Percentiles rank a stretch among this genome's conserved stretches.
phyloP scores from a whole-genome alignment of 2,113 vertebrate species.

The Hippocampus zosterae region DNA sequence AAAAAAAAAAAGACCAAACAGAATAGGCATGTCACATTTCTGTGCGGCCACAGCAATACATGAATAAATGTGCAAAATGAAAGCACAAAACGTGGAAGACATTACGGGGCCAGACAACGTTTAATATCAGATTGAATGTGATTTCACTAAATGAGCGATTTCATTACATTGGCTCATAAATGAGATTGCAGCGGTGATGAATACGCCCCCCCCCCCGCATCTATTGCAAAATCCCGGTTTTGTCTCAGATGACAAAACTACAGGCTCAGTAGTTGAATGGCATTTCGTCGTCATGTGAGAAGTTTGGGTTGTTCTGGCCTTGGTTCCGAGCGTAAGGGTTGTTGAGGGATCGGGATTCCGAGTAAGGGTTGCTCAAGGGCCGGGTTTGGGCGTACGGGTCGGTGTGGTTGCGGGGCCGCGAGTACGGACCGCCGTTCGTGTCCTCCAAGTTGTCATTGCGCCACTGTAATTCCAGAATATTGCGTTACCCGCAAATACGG shows the following conservation, averaged over 20 bases:
- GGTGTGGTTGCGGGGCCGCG: slow-evolving; percentile 18
- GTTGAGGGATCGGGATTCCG: slow-evolving; percentile 18
- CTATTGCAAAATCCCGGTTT: not conserved
- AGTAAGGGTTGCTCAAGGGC: slow-evolving; percentile 26
- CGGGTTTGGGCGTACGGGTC: slow-evolving; percentile 7
- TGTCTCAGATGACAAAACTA: not conserved
- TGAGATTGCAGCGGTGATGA: not conserved
- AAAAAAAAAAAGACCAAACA: not conserved
- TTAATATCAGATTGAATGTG: not conserved
- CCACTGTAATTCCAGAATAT: slow-evolving; percentile 24
- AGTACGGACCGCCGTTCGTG: slow-evolving; percentile 8
- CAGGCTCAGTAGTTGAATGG: not conserved
- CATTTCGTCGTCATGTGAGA: slow-evolving; percentile 24
- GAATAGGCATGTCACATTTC: not conserved
- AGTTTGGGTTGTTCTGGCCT: slow-evolving; percentile 47
- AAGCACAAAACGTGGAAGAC: not conserved
- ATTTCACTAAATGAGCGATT: no score
- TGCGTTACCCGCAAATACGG: not conserved
- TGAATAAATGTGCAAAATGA: not conserved
- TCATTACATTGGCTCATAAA: no score
- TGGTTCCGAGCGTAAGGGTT: slow-evolving; percentile 41
- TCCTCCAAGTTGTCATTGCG: slow-evolving; percentile 16
- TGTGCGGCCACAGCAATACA: not conserved
- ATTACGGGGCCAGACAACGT: not conserved
- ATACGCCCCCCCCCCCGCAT: not conserved